A percentile compares a stretch with the other conserved stretches of the same genome.
These are phyloP conservation scores for Anagyrus pseudococci DNA, from an alignment of 2,888 invertebrate species.

Conservation along the genomic window DNA sequence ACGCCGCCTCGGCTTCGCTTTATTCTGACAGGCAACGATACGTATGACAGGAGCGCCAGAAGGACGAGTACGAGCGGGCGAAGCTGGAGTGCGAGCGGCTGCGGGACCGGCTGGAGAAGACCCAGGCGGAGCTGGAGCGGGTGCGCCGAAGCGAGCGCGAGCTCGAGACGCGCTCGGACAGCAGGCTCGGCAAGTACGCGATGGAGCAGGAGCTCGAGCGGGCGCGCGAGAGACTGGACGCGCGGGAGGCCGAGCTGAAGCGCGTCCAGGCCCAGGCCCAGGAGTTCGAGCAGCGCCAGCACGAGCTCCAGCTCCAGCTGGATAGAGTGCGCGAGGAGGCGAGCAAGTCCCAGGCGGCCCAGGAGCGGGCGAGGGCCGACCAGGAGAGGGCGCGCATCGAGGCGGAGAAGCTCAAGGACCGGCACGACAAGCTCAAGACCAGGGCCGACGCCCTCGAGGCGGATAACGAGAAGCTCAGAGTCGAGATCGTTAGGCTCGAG, in stretches of 20 bases:
- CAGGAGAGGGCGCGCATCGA: constrained; percentile 86
- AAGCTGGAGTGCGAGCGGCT: constrained; percentile 83
- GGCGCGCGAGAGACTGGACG: constrained; percentile 78
- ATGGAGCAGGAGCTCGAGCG: constrained; percentile 72
- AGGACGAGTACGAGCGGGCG: constrained; percentile 79
- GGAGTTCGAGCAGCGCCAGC: constrained; percentile 74
- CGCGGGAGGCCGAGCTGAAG: constrained; percentile 77
- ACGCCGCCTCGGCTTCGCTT: neutral
- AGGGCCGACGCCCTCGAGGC: constrained; percentile 73
- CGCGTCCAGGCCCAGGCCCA: constrained; percentile 70
- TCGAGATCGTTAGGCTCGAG: constrained; percentile 72
- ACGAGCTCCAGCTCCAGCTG: constrained; percentile 81
- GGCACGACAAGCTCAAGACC: constrained; percentile 82
- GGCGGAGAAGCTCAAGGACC: constrained; percentile 85
- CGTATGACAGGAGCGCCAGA: constrained; percentile 64
- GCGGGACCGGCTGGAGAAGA: constrained; percentile 81
- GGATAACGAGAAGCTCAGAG: constrained; percentile 79
- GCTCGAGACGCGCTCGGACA: constrained; percentile 78
- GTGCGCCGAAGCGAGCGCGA: constrained; percentile 74
- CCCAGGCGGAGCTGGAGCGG: constrained; percentile 79
- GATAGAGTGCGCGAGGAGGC: constrained; percentile 82
- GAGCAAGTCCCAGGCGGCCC: constrained; percentile 73
- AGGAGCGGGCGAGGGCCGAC: constrained; percentile 82
- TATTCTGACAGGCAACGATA: neutral
- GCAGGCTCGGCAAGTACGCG: constrained; percentile 81